Base-by-base conservation (phyloP, 1,140 invertebrate genomes). In the Bactericera cockerelli region DNA sequence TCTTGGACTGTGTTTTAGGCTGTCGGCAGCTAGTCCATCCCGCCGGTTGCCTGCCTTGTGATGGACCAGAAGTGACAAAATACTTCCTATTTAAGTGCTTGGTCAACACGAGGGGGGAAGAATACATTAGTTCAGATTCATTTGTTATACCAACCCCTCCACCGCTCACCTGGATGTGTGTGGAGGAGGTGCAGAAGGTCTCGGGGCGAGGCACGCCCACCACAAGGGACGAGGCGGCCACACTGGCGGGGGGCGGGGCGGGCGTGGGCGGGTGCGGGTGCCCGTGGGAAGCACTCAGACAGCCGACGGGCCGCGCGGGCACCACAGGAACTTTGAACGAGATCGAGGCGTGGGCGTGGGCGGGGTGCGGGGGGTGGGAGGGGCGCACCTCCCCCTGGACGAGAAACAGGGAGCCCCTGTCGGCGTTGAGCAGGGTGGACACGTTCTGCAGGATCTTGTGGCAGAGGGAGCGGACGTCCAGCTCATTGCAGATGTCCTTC, bases 371-470 rank as follows among this genome's bases (percentile, higher is more conserved):
- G 26, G 49, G 14, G 36, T 53, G 25, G 57, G 60, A 26, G 24
- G 11, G 21, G 1, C 73, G 78, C 4, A 31, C 28, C 62, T 84
- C 83, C 26, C 84, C 90, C 67, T 93, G 87, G 1, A 96, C 92
- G 39, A 96, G 77, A 73, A 96, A 96, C 65, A 97, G 71, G 0
- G 92, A 96, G 38, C 91, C 92, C 22, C 92, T 76, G 73, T 96
- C 93, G 0, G 93, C 92, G 67, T 92, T 87, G 56, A 94, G 74
- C 49, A 97, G 74, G 56, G 93, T 89, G 64, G 87, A 89, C 19
- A 96, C 91, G 69, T 96, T 96, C 72, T 94, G 92, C 22, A 97
- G 77, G 67, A 96, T 97, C 74, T 97, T 97, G 75, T 95, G 90
- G 70, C 92, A 95, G 62, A 96, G 71, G 14, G 89, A 91, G 59